Evolutionary conservation across 2,888 invertebrate species (phyloP).

Genomic region (Cataglyphis albicans): DNA sequence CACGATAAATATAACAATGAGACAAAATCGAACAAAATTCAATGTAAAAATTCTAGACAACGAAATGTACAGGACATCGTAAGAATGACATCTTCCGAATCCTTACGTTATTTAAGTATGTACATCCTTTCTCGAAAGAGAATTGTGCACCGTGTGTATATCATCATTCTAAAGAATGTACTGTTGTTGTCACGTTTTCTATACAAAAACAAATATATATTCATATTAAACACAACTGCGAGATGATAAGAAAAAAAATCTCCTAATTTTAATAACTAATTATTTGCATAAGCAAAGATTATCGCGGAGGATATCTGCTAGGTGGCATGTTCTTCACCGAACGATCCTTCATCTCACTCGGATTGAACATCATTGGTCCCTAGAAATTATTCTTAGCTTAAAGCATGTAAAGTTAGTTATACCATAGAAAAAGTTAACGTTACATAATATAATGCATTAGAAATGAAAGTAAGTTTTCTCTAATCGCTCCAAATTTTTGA

Average conservation of each 20-base stretch:
- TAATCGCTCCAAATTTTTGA: slow-evolving; percentile 7
- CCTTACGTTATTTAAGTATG: background rate
- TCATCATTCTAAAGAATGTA: slow-evolving; percentile 53
- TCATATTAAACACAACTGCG: slow-evolving; percentile 35
- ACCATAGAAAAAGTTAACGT: background rate
- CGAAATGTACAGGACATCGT: background rate
- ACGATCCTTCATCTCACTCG: slow-evolving; percentile 81
- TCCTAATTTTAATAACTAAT: slow-evolving; percentile 34
- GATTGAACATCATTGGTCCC: slow-evolving; percentile 85
- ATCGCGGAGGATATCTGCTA: slow-evolving; percentile 82
- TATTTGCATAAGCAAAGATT: slow-evolving; percentile 60
- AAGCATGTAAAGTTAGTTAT: slow-evolving; percentile 10
- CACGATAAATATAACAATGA: slow-evolving; percentile 21
- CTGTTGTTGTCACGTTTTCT: slow-evolving; percentile 37
- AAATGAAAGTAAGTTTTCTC: slow-evolving; percentile 1
- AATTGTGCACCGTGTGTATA: slow-evolving; percentile 27
- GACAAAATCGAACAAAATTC: slow-evolving; percentile 16
- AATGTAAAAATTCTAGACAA: slow-evolving; percentile 14
- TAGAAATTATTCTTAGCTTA: slow-evolving; percentile 65
- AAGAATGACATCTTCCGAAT: background rate
- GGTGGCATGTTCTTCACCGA: slow-evolving; percentile 75
- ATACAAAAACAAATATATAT: slow-evolving; percentile 42
- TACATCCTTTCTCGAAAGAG: slow-evolving; percentile 2
- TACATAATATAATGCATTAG: slow-evolving; percentile 6
- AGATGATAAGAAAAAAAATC: slow-evolving; percentile 26